Percentiles rank a stretch among this genome's conserved stretches.
Conservation (phyloP, 2,888 invertebrate species). For the Rhodophaea formosa region DNA sequence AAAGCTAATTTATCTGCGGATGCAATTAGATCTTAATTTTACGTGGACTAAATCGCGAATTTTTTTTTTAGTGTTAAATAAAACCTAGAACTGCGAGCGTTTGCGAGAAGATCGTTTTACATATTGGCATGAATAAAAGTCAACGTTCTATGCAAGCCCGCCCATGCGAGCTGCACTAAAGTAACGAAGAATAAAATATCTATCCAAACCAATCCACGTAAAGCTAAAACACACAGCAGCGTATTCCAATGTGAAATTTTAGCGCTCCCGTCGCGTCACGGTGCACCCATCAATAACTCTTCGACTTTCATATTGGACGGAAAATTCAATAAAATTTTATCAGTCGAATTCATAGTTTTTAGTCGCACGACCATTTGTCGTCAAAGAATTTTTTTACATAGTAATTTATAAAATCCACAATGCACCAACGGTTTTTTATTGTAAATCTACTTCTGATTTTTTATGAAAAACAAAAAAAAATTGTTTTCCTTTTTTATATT, state of each 20-base stretch:
- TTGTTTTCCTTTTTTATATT: too few species aligned
- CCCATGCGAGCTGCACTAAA: background rate
- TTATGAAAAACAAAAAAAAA: background rate
- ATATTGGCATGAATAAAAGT: too few species aligned
- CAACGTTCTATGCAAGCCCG: too few species aligned
- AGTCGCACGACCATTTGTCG: slow-evolving; percentile 39
- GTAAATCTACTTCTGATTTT: background rate
- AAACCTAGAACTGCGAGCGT: too few species aligned
- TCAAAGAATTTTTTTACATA: slow-evolving; percentile 20
- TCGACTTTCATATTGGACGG: slow-evolving; percentile 64
- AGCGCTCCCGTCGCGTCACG: slow-evolving; percentile 56
- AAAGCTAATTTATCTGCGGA: too few species aligned
- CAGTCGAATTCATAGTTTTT: slow-evolving; percentile 63
- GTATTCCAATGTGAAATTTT: slow-evolving; percentile 35
- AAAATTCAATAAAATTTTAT: slow-evolving; percentile 76
- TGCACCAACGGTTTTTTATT: background rate
- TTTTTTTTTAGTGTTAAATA: too few species aligned
- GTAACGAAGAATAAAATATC: slow-evolving; percentile 7
- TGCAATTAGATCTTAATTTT: too few species aligned
- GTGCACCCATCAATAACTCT: slow-evolving; percentile 65
- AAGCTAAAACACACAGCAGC: background rate
- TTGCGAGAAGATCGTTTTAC: too few species aligned
- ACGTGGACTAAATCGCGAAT: too few species aligned
- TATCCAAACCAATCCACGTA: background rate
- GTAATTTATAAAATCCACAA: slow-evolving; percentile 1